Evolutionary conservation across 2,113 vertebrate species (phyloP), one percentile per base, ranked within the genome.

Genomic region (Pachyramphus minor): DNA sequence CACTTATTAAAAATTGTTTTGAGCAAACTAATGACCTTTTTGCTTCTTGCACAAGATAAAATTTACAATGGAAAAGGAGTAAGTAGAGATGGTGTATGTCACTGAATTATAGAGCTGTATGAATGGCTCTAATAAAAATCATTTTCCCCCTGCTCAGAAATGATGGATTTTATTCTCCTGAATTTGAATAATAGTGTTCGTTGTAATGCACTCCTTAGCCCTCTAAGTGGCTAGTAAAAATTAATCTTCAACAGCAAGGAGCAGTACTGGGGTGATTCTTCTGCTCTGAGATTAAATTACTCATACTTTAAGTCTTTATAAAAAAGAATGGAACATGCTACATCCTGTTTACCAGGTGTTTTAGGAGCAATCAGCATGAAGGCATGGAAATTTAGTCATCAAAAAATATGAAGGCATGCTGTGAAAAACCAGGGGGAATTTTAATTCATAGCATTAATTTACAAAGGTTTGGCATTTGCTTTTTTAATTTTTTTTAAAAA

Each of bases 51-150:
- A 87, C 64, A 93, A 94, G 81, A 92, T 72, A 91, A 79, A 96
- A 97, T 94, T 96, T 97, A 95, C 90, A 95, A 75, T 81, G 69
- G 93, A 86, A 96, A 96, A 95, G 96, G 87, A 89, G 23, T 77
- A 79, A 89, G 76, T 69, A 68, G 90, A 87, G 85, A 83, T 92
- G 50, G 62, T 86, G 14, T 75, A 94, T 89, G 91, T 88, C 81
- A 88, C 59, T 24, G 47, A 97, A 97, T 97, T 96, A 93, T 27
- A 94, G 73, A 85, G 44, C 52, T 94, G 13, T 91, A 37, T 95
- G 95, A 97, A 97, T 95, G 85, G 50, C 73, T 84, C 81, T 95
- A 96, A 97, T 97, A 95, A 96, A 95, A 97, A 91, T 31, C 6
- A 90, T 90, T 95, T 87, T 63, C 92, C 81, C 73, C n/a, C 72